Evolutionary conservation across 53 echinoderm and acorn worm genomes (phyloP).

Genomic region (Henricia sp.): DNA sequence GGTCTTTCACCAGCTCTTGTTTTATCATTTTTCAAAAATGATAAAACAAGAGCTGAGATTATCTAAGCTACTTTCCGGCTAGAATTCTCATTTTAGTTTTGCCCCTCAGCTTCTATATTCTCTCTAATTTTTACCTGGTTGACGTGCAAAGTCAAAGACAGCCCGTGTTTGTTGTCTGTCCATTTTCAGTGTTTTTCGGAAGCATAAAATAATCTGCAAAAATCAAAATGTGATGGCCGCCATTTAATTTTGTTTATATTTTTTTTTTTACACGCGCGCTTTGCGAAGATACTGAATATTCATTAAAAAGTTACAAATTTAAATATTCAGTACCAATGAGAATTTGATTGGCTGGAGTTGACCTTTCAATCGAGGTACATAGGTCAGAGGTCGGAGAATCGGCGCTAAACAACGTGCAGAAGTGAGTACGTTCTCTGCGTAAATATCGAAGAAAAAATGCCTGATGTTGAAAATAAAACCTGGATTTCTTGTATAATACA

Average conservation of each 20-base stretch:
- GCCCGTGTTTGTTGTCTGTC: conserved; percentile 53
- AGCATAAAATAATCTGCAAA: no score
- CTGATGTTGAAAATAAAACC: background rate
- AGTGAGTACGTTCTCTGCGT: background rate
- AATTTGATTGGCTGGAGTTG: background rate
- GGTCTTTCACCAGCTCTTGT: no score
- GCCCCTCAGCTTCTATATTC: background rate
- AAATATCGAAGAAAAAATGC: background rate
- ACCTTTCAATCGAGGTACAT: background rate
- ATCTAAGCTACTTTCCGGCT: no score
- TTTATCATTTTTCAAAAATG: no score
- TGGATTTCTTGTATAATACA: background rate
- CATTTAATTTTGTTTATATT: background rate
- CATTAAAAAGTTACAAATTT: conserved; percentile 10
- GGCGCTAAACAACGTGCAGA: background rate
- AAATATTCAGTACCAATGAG: conserved; percentile 1
- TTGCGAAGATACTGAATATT: background rate
- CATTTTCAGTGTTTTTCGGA: conserved; percentile 2
- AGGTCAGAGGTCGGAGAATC: background rate
- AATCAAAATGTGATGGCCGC: background rate
- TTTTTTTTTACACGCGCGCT: background rate
- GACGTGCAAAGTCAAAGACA: conserved; percentile 57
- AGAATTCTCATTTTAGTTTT: background rate
- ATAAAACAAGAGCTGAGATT: no score
- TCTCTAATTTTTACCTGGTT: conserved; percentile 54